These are phyloP conservation scores for Leptopilina drosophilae DNA, from an alignment of 2,888 invertebrate species.

Conservation along the genomic window DNA sequence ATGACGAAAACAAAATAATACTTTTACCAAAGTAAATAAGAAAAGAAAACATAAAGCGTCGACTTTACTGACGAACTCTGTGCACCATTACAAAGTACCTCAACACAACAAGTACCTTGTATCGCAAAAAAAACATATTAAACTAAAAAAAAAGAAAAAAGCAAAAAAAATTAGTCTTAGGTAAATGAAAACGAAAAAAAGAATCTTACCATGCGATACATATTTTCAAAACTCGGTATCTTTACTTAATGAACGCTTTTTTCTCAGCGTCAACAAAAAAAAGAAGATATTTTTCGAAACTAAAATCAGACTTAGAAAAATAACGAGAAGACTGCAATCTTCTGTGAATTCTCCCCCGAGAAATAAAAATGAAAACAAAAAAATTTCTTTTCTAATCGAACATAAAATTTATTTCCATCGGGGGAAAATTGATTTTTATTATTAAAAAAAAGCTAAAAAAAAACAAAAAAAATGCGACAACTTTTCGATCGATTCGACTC, in stretches of 20 bases:
- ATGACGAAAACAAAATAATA: conserved; percentile 4
- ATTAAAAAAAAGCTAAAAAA: conserved; percentile 6
- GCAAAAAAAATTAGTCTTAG: background rate
- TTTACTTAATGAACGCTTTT: conserved; percentile 27
- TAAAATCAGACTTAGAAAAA: conserved; percentile 31
- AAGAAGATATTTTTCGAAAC: conserved; percentile 31
- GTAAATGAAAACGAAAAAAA: background rate
- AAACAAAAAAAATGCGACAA: background rate
- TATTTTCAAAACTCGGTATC: conserved; percentile 37
- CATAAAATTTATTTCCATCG: background rate
- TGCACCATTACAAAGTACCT: conserved; percentile 37
- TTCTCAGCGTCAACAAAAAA: conserved; percentile 33
- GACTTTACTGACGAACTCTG: conserved; percentile 21
- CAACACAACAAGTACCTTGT: conserved; percentile 39
- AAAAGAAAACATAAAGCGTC: conserved; percentile 2
- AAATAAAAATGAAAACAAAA: background rate
- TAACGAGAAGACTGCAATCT: conserved; percentile 34
- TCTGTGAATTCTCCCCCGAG: conserved; percentile 13
- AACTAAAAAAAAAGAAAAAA: background rate
- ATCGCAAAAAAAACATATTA: conserved; percentile 30
- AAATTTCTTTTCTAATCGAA: background rate
- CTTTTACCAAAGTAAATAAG: conserved; percentile 33
- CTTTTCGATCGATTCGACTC: conserved; percentile 49
- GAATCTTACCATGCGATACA: conserved; percentile 29
- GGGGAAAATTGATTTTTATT: conserved; percentile 11